phyloP scores from a whole-genome alignment of 2,888 invertebrate species.

The Eupelmus urozonus region DNA sequence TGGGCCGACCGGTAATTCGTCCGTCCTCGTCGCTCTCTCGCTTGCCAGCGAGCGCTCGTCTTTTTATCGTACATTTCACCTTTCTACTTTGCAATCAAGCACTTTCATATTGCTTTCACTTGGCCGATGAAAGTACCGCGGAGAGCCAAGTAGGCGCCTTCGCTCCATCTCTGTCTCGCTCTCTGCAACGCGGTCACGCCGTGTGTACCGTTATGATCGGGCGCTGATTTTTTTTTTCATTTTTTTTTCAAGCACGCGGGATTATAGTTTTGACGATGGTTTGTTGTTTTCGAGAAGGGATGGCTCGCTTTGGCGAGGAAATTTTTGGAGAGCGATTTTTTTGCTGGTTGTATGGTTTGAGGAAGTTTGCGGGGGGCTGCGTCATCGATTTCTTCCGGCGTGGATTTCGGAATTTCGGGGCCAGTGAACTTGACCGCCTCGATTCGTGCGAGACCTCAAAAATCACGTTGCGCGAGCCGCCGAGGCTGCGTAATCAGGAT shows the following conservation, averaged over 20 bases:
- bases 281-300: too few species aligned
- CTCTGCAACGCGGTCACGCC: constrained; percentile 4
- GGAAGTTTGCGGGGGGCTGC: background rate
- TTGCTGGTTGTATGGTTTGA: background rate
- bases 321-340: background rate
- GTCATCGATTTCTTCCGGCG: background rate
- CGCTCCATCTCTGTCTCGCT: constrained; percentile 38
- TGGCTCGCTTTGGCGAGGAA: background rate
- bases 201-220: constrained; percentile 53
- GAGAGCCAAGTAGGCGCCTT: constrained; percentile 71
- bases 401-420: constrained; percentile 44
- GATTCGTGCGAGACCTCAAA: constrained; percentile 32
- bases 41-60: constrained; percentile 65
- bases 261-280: background rate
- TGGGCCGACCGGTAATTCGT: constrained; percentile 56
- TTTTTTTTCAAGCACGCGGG: background rate
- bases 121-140: constrained; percentile 76
- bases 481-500: constrained; percentile 26
- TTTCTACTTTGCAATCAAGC: constrained; percentile 78
- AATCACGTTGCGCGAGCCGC: constrained; percentile 24
- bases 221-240: constrained; percentile 16
- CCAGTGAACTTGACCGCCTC: constrained; percentile 55
- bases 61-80: constrained; percentile 78
- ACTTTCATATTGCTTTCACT: constrained; percentile 78
- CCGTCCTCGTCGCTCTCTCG: constrained; percentile 21